A percentile compares a stretch with the other conserved stretches of the same genome.
Conservation (phyloP, 2,888 invertebrate genomes). For the Cerastis rubricosa region DNA sequence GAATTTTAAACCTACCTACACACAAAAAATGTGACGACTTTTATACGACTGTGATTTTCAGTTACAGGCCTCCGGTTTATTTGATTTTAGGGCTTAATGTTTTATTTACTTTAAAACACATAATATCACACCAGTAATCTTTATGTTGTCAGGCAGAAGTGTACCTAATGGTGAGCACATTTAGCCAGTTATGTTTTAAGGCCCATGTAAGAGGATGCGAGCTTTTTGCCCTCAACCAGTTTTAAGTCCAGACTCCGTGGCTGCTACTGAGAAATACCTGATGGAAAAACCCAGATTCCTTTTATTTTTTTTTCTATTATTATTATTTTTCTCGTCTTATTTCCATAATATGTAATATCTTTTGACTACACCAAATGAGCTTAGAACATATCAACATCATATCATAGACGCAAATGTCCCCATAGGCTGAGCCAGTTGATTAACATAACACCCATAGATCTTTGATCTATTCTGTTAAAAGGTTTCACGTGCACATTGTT, state of each 20-base stretch:
- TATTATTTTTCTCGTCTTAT: neutral
- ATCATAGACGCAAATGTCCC: neutral
- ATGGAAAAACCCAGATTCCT: too few relatives aligned
- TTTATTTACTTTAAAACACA: neutral
- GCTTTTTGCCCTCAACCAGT: neutral
- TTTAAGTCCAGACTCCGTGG: neutral
- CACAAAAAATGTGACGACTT: too few relatives aligned
- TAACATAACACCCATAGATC: neutral
- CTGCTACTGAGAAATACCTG: neutral
- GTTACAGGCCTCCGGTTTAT: neutral
- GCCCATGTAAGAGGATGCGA: neutral
- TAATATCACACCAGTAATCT: neutral
- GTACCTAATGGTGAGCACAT: neutral
- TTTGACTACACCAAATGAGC: neutral
- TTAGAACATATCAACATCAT: neutral
- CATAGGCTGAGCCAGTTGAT: neutral
- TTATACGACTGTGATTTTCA: neutral
- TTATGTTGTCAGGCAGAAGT: neutral
- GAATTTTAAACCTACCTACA: too few relatives aligned
- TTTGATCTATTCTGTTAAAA: conserved; percentile 14
- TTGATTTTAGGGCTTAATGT: neutral
- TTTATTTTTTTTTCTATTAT: neutral
- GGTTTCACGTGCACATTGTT: conserved; percentile 23
- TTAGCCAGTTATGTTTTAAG: neutral
- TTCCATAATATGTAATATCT: neutral